Conservation (phyloP, 2,113 vertebrate species). For the Thamnaconus septentrionalis region DNA sequence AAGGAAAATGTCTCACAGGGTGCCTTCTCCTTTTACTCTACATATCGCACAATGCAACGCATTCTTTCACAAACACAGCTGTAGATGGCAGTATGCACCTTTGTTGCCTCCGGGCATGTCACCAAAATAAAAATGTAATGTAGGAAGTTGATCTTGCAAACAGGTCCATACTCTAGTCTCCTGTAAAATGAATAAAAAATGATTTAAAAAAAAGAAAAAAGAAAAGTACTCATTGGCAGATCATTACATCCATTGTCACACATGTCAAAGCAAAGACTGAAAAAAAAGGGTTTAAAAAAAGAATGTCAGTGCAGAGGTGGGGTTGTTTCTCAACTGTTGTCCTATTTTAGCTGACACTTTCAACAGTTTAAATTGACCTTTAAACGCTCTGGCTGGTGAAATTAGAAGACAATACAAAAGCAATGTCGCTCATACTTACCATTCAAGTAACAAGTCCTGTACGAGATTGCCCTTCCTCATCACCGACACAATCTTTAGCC, state of each 20-base stretch:
- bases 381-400: too few relatives aligned
- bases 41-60: background rate
- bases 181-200: background rate
- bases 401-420: too few relatives aligned
- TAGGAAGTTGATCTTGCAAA: slow-evolving; percentile 56
- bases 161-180: slow-evolving; percentile 67
- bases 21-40: background rate
- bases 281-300: too few relatives aligned
- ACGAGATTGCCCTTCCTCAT: background rate
- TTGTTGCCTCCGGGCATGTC: slow-evolving; percentile 66
- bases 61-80: too few relatives aligned
- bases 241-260: too few relatives aligned
- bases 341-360: too few relatives aligned
- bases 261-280: too few relatives aligned
- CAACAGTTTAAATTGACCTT: too few relatives aligned
- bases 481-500: rapidly evolving
- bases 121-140: slow-evolving; percentile 41
- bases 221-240: background rate
- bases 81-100: slow-evolving; percentile 53
- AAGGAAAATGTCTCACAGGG: too few relatives aligned
- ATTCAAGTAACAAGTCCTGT: slow-evolving; percentile 56
- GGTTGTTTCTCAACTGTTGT: too few relatives aligned
- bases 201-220: background rate
- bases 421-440: slow-evolving; percentile 36
- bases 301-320: too few relatives aligned